phyloP scores from a whole-genome alignment of 2,113 vertebrate species.

The Coracopsis vasa region DNA sequence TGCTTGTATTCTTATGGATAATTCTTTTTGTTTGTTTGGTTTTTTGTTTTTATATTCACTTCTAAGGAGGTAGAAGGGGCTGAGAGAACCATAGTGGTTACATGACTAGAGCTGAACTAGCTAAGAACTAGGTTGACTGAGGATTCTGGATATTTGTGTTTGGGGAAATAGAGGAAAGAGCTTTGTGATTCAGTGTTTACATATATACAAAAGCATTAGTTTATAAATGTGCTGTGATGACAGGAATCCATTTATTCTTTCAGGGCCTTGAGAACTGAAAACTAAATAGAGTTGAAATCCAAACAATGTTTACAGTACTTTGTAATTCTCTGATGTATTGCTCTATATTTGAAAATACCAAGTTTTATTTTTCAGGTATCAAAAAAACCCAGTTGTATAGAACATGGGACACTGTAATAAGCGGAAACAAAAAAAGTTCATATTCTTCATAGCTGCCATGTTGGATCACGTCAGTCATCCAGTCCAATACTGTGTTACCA shows the following conservation, averaged over 20 bases:
- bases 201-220: neutral
- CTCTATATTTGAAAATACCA: neutral
- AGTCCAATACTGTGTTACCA: neutral
- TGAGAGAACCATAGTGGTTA: neutral
- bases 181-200: neutral
- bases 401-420: neutral
- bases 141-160: neutral
- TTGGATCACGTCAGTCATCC: neutral
- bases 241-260: conserved; percentile 16
- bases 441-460: neutral
- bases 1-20: neutral
- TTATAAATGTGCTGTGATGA: neutral
- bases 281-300: neutral
- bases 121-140: neutral
- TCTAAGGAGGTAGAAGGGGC: neutral
- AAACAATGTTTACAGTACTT: neutral
- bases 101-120: neutral
- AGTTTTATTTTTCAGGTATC: neutral
- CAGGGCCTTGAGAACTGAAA: neutral
- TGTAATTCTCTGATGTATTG: neutral
- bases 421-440: neutral
- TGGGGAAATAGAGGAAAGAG: neutral
- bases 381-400: neutral
- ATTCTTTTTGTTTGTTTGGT: neutral
- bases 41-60: neutral